Evolutionary conservation across 1,140 invertebrate species (phyloP).

Genomic region (Tetragonula clypearis): DNA sequence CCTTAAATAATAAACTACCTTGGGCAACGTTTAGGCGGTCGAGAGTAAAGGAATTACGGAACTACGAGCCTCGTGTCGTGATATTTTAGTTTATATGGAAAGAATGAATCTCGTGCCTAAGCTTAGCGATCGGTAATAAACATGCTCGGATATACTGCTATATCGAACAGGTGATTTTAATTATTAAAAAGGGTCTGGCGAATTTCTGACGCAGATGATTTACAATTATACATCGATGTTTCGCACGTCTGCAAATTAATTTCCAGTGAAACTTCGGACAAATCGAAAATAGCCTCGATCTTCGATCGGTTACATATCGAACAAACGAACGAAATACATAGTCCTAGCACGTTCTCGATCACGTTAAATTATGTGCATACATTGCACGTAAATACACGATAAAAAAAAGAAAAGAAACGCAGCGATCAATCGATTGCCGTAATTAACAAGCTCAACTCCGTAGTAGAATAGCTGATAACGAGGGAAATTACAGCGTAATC

Average conservation of each 20-base stretch:
- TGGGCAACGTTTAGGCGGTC: neutral
- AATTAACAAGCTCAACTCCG: neutral
- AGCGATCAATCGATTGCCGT: neutral
- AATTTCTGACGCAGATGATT: neutral
- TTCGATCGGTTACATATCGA: too few species aligned
- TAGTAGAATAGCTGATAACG: neutral
- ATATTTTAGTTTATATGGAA: neutral
- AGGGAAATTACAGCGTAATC: conserved; percentile 3
- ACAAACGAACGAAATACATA: neutral
- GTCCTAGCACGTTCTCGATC: neutral
- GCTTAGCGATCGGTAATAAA: neutral
- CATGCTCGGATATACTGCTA: neutral
- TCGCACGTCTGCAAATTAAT: neutral
- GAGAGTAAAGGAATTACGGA: neutral
- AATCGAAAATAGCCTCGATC: neutral
- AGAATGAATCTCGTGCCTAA: neutral
- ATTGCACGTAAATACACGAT: neutral
- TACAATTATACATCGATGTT: neutral
- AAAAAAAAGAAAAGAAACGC: too few species aligned
- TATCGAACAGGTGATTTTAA: neutral
- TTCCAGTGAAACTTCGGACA: neutral
- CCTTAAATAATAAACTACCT: neutral
- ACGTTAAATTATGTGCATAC: neutral
- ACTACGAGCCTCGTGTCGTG: neutral
- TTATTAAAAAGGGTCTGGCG: neutral